phyloP scores from a whole-genome alignment of 1,140 invertebrate species.

The Ceratina calcarata region DNA sequence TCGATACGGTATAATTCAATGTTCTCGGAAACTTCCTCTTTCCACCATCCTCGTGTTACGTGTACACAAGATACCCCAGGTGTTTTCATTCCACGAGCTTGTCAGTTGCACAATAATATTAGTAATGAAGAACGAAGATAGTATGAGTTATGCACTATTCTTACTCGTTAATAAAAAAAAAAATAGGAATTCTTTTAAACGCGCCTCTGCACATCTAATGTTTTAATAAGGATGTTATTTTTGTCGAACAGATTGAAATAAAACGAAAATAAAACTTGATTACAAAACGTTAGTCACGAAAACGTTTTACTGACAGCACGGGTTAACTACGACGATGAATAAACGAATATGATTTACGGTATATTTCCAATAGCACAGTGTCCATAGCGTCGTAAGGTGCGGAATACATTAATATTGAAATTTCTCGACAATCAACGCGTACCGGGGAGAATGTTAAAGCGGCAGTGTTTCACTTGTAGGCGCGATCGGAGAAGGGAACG shows the following conservation, averaged over 20 bases:
- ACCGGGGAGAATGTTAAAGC: conserved; percentile 48
- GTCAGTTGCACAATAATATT: no score
- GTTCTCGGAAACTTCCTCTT: background rate
- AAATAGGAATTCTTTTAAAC: no score
- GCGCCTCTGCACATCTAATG: no score
- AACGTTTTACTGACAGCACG: conserved; percentile 49
- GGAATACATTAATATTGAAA: conserved; percentile 56
- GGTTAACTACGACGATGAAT: conserved; percentile 33
- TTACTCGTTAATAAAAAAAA: no score
- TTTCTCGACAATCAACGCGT: conserved; percentile 41
- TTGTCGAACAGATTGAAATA: no score
- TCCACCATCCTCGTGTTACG: background rate
- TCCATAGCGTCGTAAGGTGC: conserved; percentile 24
- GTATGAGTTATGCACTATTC: no score
- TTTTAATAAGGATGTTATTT: no score
- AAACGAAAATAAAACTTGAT: conserved; percentile 39
- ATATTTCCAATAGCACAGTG: conserved; percentile 25
- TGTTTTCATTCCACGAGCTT: background rate
- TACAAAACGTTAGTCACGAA: conserved; percentile 52
- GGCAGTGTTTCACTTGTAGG: conserved; percentile 4
- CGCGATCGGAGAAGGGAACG: background rate
- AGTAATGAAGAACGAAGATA: no score
- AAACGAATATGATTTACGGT: no score
- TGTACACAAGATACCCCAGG: background rate
- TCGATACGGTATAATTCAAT: background rate